Evolutionary conservation across 2,888 invertebrate species (phyloP).

Genomic region (Bedellia somnulentella): DNA sequence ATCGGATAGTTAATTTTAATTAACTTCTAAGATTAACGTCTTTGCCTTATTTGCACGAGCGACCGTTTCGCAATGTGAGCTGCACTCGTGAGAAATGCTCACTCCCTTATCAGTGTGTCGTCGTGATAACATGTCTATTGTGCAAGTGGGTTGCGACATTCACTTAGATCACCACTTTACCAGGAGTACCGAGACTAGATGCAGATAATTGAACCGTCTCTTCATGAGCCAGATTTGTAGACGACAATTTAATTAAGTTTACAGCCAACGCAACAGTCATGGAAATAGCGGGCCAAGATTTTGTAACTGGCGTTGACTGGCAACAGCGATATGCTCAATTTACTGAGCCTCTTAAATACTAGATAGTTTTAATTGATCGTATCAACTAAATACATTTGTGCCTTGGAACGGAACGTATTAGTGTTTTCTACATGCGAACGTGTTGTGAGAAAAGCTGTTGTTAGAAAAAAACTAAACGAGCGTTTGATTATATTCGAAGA

Average conservation of each 20-base stretch:
- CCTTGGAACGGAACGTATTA: too few species aligned
- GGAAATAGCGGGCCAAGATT: conserved; percentile 17
- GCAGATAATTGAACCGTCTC: conserved; percentile 35
- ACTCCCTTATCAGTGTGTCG: conserved; percentile 13
- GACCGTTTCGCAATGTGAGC: conserved; percentile 16
- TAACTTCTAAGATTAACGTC: conserved; percentile 8
- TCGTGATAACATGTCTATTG: conserved; percentile 11
- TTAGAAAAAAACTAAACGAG: too few species aligned
- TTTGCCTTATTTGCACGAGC: conserved; percentile 12
- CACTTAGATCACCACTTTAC: neutral
- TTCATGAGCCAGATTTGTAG: conserved; percentile 23
- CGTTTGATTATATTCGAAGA: too few species aligned
- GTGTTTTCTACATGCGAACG: too few species aligned
- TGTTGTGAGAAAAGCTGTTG: too few species aligned
- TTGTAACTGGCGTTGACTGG: conserved; percentile 14
- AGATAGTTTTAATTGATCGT: conserved; percentile 2
- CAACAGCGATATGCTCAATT: conserved; percentile 1
- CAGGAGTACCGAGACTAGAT: conserved; percentile 23
- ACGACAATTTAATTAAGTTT: conserved; percentile 30
- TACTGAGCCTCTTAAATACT: conserved; percentile 1
- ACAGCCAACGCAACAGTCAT: conserved; percentile 21
- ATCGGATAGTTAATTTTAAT: conserved; percentile 5
- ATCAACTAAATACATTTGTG: conserved; percentile 3
- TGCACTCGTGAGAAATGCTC: conserved; percentile 11
- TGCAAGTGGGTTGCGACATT: conserved; percentile 4